Base-by-base conservation (phyloP, 2,113 vertebrate species). In the Pollachius pollachius region DNA sequence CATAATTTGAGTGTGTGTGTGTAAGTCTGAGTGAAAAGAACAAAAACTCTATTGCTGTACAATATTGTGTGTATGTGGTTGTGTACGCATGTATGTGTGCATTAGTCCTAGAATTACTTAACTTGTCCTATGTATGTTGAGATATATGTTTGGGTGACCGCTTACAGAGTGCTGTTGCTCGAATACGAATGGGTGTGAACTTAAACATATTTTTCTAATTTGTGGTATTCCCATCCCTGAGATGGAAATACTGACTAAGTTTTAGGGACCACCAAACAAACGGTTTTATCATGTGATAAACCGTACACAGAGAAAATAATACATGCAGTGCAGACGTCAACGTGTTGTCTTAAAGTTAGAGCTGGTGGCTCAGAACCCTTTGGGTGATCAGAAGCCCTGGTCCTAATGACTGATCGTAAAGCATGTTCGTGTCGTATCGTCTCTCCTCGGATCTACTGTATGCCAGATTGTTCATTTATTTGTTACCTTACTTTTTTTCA, bases 341-440 rank as follows among this genome's bases (percentile, higher is more conserved):
- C 12, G 54, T n/a, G 54, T 57, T 57, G 15, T 57, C 54, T 16
- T 57, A 17, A n/a, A 9, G 3, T 57, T 57, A 57, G n/a, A 9
- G 54, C 15, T 57, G 54, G 15, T n/a, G 4, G n/a, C 15, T 57
- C 15, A 57, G 54, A 57, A 5, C 54, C n/a, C 54, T 57, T 37
- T 9, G 23, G 59, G 5, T 2, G n/a, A 11, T 61, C 62, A 56
- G 69, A 64, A 15, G 1, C 69, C 78, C 64, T 73, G 64, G 25
- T 68, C 72, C 81, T 17, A 48, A 25, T 70, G 72, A 76, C 23
- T 15, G 65, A 85, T 83, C 17, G 82, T 89, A 78, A 86, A 82
- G 88, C 89, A 90, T 90, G 89, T 89, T 89, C 68, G 88, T 90
- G 73, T 85, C 15, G 88, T 90, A 81, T 83, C 80, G 87, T 90